phyloP scores from a whole-genome alignment of 1,140 invertebrate species.

The Thaumatotibia leucotreta region DNA sequence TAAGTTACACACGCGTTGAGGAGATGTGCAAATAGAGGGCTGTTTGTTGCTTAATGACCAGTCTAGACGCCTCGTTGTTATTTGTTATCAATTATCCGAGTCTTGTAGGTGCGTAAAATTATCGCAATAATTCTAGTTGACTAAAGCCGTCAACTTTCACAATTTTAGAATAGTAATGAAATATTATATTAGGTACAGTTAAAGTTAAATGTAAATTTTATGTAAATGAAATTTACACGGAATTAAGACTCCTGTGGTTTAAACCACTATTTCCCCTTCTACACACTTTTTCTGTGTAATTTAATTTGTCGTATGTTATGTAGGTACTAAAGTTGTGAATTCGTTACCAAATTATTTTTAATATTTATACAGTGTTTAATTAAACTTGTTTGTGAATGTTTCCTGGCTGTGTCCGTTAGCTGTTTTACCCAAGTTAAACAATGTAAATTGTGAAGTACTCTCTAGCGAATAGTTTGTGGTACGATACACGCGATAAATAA shows the following conservation, averaged over 20 bases:
- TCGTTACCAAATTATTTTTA: no score
- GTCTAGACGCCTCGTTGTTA: not conserved
- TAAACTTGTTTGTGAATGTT: not conserved
- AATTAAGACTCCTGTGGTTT: no score
- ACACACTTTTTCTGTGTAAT: no score
- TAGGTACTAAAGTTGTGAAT: no score
- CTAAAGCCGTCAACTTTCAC: no score
- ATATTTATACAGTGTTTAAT: not conserved
- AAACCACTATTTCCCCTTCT: no score
- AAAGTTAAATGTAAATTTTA: no score
- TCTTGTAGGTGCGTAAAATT: not conserved
- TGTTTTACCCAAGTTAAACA: not conserved
- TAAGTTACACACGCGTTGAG: not conserved
- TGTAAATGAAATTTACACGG: no score
- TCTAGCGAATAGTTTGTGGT: not conserved
- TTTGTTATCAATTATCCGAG: not conserved
- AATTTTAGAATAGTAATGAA: no score
- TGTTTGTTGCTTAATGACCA: not conserved
- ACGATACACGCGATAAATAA: not conserved
- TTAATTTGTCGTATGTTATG: no score
- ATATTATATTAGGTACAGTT: no score
- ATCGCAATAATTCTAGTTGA: no score
- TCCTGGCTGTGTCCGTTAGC: not conserved
- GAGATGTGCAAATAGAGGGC: not conserved
- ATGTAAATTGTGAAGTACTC: slow-evolving; percentile 1